Conservation (phyloP, 2,888 invertebrate genomes). For the Mythimna albipuncta region DNA sequence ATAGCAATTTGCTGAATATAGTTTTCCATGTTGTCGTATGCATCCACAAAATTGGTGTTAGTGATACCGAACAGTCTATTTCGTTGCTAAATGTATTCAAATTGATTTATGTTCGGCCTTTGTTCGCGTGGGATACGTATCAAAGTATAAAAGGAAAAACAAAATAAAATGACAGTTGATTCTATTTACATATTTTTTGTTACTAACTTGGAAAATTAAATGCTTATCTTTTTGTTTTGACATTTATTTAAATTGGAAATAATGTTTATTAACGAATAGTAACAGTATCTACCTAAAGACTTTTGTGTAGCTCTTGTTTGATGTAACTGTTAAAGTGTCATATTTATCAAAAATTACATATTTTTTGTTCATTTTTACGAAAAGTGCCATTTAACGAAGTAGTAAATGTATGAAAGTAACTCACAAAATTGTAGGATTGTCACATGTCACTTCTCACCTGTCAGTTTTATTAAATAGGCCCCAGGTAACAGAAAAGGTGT, state of each 20-base stretch:
- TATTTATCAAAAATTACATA: neutral
- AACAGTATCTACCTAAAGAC: neutral
- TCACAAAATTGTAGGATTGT: neutral
- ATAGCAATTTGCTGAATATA: constrained; percentile 49
- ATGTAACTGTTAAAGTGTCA: neutral
- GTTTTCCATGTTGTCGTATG: constrained; percentile 41
- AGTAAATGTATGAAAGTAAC: neutral
- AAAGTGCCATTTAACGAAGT: neutral
- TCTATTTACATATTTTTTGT: constrained; percentile 14
- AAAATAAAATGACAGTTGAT: constrained; percentile 23
- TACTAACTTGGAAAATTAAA: constrained; percentile 4
- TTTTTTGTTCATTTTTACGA: neutral
- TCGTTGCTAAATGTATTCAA: constrained; percentile 54
- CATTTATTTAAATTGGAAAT: neutral
- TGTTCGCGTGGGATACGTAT: constrained; percentile 30
- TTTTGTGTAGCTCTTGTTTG: neutral
- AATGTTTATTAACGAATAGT: neutral
- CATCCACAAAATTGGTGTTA: constrained; percentile 31
- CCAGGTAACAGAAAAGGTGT: neutral
- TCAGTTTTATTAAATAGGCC: neutral
- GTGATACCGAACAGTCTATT: constrained; percentile 47
- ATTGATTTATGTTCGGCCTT: constrained; percentile 48
- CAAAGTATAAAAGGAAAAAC: constrained; percentile 21
- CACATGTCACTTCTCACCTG: neutral
- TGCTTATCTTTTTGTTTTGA: neutral